Percentiles rank a stretch among this genome's conserved stretches.
These are phyloP conservation scores for Drosophila kurseongensis DNA, from an alignment of 1,140 invertebrate species.

Conservation along the genomic window DNA sequence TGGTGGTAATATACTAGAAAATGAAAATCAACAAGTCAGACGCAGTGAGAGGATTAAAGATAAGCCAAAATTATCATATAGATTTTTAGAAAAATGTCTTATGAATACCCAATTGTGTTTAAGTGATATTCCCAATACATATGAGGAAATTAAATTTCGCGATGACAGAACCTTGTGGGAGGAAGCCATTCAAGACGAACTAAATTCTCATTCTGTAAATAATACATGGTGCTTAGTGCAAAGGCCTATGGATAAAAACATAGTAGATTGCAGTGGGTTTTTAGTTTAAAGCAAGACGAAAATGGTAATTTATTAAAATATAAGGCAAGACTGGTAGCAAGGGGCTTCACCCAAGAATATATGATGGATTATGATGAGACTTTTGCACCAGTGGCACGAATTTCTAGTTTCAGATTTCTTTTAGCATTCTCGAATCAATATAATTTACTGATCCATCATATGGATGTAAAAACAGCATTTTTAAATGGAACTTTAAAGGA, in stretches of 20 bases:
- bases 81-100: conserved; percentile 36
- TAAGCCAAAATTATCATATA: conserved; percentile 56
- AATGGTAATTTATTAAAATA: conserved; percentile 57
- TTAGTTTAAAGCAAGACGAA: conserved; percentile 74
- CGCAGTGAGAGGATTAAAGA: conserved; percentile 64
- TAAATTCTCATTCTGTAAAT: conserved; percentile 75
- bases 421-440: conserved; percentile 84
- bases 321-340: no score
- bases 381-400: no score
- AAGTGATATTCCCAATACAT: conserved; percentile 6
- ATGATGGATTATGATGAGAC: no score
- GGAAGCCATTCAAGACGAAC: conserved; percentile 79
- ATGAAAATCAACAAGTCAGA: conserved; percentile 39
- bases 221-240: conserved; percentile 83
- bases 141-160: conserved; percentile 3
- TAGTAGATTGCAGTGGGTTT: conserved; percentile 80
- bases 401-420: conserved; percentile 33
- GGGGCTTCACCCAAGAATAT: no score
- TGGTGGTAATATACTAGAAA: conserved; percentile 23
- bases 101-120: conserved; percentile 45
- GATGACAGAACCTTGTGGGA: conserved; percentile 34
- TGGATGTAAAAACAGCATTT: conserved; percentile 6
- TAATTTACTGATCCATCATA: conserved; percentile 65
- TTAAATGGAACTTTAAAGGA: conserved; percentile 8
- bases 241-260: conserved; percentile 79